phyloP scores from a whole-genome alignment of 1,140 invertebrate genomes.

The Microplitis demolitor region DNA sequence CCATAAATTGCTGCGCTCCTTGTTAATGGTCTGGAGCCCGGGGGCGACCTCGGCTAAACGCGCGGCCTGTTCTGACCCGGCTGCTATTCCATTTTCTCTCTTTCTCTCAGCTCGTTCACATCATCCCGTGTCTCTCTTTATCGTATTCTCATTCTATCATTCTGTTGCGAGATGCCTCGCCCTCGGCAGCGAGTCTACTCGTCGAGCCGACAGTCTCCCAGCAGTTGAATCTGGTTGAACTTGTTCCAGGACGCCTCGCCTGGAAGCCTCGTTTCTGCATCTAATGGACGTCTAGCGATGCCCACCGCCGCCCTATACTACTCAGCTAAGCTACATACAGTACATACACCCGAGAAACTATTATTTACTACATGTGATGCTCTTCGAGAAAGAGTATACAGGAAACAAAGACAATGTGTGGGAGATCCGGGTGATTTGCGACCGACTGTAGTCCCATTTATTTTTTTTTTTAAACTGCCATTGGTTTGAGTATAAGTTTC shows the following conservation, averaged over 20 bases:
- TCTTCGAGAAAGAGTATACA: background rate
- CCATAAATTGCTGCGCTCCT: conserved; percentile 62
- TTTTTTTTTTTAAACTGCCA: background rate
- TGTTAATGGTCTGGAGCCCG: conserved; percentile 60
- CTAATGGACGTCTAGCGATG: conserved; percentile 59
- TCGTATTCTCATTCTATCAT: conserved; percentile 25
- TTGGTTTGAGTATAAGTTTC: too few species aligned
- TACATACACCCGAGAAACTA: conserved; percentile 38
- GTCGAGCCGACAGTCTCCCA: conserved; percentile 27
- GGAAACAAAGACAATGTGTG: conserved; percentile 55
- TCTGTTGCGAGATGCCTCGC: conserved; percentile 20
- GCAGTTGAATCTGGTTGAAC: conserved; percentile 47
- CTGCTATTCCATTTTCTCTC: conserved; percentile 38
- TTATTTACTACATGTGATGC: conserved; percentile 19
- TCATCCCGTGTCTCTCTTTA: conserved; percentile 11
- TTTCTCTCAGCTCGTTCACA: conserved; percentile 18
- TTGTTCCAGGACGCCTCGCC: conserved; percentile 46
- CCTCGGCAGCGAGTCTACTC: conserved; percentile 20
- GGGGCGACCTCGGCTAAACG: conserved; percentile 58
- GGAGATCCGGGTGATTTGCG: conserved; percentile 51
- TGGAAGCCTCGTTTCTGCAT: conserved; percentile 58
- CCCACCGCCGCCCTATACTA: conserved; percentile 48
- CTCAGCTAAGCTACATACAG: background rate
- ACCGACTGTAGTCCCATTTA: conserved; percentile 46
- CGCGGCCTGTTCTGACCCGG: conserved; percentile 51